Base-by-base conservation (phyloP, 1,140 invertebrate genomes). In the Philopotamus ludificatus region DNA sequence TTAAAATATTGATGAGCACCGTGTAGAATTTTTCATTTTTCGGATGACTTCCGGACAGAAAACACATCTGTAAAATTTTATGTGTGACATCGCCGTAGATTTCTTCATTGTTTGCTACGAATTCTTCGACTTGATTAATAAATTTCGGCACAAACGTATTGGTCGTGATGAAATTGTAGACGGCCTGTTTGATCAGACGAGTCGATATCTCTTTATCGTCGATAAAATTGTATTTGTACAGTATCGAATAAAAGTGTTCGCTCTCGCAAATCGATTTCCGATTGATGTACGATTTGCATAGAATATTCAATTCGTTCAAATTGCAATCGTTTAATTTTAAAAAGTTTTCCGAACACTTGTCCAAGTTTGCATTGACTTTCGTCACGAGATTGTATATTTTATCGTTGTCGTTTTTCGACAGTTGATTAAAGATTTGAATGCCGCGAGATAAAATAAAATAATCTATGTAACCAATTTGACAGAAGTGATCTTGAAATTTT, bases 361-460 rank as follows among this genome's bases (percentile, higher is more conserved):
- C 12, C 28, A 34, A 34, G 12, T 7, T 34, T 34, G 12, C 12
- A 34, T 34, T 34, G 4, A 12, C 28, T 34, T 34, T 34, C 28
- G 12, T 7, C 28, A 34, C 28, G 28, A 34, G 4, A 7, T 34
- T 4, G 4, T 4, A 34, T 12, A 12, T 12, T 7, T 34, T 12
- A 34, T 7, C 28, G 4, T 34, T 34, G 4, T 4, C 12, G 12
- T 34, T 34, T 34, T 4, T 34, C 4, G 4, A 7, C 12, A 34
- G 4, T 34, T 4, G 22, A n/a, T 41, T 15, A 49, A 18, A 39
- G 42, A 64, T 57, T 4, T 55, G 21, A 21, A 64, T 15, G 12
- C 28, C 41, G 15, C 53, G 41, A 8, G 62, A 64, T 26, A 64
- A 45, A 55, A 64, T 54, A 55, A 64, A 53, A 28, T 51, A 54